Evolutionary conservation across 2,888 invertebrate genomes (phyloP).

Genomic region (Diogma glabrata): DNA sequence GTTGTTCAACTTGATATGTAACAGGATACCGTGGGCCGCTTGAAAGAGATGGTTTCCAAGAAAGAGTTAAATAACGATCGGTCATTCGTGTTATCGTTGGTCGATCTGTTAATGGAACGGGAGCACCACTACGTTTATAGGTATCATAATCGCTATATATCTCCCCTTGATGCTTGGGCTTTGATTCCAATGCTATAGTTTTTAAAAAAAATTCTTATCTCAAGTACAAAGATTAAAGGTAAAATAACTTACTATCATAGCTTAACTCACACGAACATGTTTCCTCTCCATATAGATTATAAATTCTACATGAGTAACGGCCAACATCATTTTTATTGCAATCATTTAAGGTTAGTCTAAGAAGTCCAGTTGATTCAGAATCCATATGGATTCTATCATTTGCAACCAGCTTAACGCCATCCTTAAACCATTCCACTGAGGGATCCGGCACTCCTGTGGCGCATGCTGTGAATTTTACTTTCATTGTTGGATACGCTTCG

Average conservation of each 20-base stretch:
- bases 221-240: too few species aligned
- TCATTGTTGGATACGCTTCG: conserved; percentile 76
- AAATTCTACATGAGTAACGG: conserved; percentile 69
- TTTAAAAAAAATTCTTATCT: too few species aligned
- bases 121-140: conserved; percentile 69
- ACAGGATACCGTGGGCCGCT: conserved; percentile 78
- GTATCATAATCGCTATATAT: conserved; percentile 77
- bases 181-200: conserved; percentile 51
- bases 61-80: conserved; percentile 74
- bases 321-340: conserved; percentile 74
- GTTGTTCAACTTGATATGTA: conserved; percentile 88
- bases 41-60: conserved; percentile 90
- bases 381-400: conserved; percentile 75
- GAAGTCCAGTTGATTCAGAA: conserved; percentile 55
- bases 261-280: conserved; percentile 66
- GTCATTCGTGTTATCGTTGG: conserved; percentile 91
- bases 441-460: conserved; percentile 79
- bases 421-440: conserved; percentile 73
- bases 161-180: conserved; percentile 36
- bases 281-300: conserved; percentile 75
- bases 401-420: conserved; percentile 66
- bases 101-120: conserved; percentile 76
- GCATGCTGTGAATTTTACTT: conserved; percentile 88
- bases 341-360: conserved; percentile 68
- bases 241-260: too few species aligned